A percentile compares a stretch with the other conserved stretches of the same genome.
Conservation (phyloP, 2,113 vertebrate genomes). For the Hystrix cristata region DNA sequence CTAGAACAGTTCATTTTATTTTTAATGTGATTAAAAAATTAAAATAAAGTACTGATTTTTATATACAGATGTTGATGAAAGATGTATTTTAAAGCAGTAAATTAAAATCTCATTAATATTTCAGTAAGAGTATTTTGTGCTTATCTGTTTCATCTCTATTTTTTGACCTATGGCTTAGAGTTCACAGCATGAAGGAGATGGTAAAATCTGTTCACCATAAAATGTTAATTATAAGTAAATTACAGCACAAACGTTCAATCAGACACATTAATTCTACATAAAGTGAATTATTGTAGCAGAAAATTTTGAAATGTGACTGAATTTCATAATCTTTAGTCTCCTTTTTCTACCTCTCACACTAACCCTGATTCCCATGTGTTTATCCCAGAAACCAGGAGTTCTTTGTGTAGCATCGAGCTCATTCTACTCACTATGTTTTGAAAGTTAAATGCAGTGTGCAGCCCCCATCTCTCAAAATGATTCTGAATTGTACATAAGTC, state of each 20-base stretch:
- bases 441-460: slow-evolving; percentile 62
- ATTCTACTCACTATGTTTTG: slow-evolving; percentile 40
- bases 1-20: slow-evolving; percentile 87
- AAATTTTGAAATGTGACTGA: slow-evolving; percentile 94
- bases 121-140: slow-evolving; percentile 90
- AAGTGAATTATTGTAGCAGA: slow-evolving; percentile 94
- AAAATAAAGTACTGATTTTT: slow-evolving; percentile 89
- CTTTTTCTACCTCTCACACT: slow-evolving; percentile 81
- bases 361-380: slow-evolving; percentile 66
- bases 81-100: slow-evolving; percentile 91
- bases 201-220: slow-evolving; percentile 92
- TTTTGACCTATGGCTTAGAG: slow-evolving; percentile 93
- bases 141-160: slow-evolving; percentile 93
- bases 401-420: slow-evolving; percentile 54
- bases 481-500: slow-evolving; percentile 35
- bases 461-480: slow-evolving; percentile 38
- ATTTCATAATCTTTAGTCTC: slow-evolving; percentile 89
- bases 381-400: slow-evolving; percentile 69
- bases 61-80: slow-evolving; percentile 90
- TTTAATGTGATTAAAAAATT: slow-evolving; percentile 88
- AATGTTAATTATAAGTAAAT: slow-evolving; percentile 95
- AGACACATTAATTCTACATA: slow-evolving; percentile 94
- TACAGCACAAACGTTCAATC: slow-evolving; percentile 93
- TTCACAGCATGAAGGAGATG: slow-evolving; percentile 92
- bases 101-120: slow-evolving; percentile 94